phyloP scores from a whole-genome alignment of 2,113 vertebrate species.

The Psilopsiagon aurifrons region DNA sequence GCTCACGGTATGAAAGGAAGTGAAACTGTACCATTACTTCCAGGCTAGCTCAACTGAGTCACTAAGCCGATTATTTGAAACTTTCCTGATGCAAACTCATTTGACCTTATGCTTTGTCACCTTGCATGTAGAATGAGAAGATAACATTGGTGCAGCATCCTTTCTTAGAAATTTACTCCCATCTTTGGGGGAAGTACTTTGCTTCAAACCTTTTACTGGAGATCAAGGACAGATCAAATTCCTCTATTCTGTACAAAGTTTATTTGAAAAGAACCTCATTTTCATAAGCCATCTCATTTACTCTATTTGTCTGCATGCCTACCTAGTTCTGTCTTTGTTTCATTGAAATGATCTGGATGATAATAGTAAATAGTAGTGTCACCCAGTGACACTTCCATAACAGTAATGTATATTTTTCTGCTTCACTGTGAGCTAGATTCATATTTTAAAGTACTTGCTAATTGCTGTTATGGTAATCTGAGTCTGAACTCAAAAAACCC shows the following conservation, averaged over 20 bases:
- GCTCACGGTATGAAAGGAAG: neutral
- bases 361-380: neutral
- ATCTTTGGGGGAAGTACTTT: neutral
- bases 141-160: fast-evolving
- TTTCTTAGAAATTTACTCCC: neutral
- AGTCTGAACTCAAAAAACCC: neutral
- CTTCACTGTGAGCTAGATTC: neutral
- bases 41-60: neutral
- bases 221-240: neutral
- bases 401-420: neutral
- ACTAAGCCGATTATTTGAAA: neutral
- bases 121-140: neutral
- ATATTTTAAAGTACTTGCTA: neutral
- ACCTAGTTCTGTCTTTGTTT: neutral
- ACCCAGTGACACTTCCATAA: neutral
- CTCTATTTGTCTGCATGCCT: neutral
- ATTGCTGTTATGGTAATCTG: neutral
- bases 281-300: neutral
- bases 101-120: neutral
- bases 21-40: neutral
- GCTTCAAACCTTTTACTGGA: neutral
- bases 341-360: neutral
- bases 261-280: neutral
- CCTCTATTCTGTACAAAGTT: neutral
- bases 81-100: neutral